phyloP scores from a whole-genome alignment of 2,797 vertebrate genomes.

The Chaetodon trifasciatus region DNA sequence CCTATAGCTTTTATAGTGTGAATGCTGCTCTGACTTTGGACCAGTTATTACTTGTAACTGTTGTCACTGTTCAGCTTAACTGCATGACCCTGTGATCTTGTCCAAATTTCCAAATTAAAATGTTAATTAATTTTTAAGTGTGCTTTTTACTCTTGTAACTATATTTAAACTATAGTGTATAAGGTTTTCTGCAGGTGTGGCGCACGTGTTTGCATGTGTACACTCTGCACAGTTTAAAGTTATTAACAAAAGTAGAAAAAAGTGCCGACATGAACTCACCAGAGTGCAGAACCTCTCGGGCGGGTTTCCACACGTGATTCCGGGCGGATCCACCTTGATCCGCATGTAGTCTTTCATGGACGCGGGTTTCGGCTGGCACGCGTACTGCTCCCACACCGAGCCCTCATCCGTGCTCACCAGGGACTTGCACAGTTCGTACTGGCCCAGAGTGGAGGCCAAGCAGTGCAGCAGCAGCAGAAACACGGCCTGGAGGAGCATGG shows the following conservation, averaged over 20 bases:
- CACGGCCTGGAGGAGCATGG: constrained; percentile 90
- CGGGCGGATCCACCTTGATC: constrained; percentile 93
- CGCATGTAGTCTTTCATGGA: constrained; percentile 94
- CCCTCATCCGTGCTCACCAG: constrained; percentile 97
- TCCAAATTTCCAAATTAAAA: neutral
- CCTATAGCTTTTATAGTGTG: constrained; percentile 46
- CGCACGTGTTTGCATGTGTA: neutral
- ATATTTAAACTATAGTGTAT: neutral
- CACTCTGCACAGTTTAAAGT: neutral
- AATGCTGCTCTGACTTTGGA: constrained; percentile 46
- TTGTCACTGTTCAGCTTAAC: neutral
- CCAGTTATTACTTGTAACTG: constrained; percentile 26
- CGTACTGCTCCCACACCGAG: constrained; percentile 96
- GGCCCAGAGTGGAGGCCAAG: constrained; percentile 88
- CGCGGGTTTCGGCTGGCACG: constrained; percentile 94
- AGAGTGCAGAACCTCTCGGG: constrained; percentile 98
- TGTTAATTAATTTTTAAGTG: neutral
- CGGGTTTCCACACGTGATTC: constrained; percentile 96
- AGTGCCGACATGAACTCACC: constrained; percentile 84
- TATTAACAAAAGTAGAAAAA: neutral
- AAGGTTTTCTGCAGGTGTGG: neutral
- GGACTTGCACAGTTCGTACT: constrained; percentile 98
- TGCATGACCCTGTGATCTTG: constrained; percentile 10
- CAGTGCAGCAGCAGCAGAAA: constrained; percentile 86
- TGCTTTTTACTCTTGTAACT: neutral